phyloP scores from a whole-genome alignment of 2,113 vertebrate species.

The Callithrix jacchus region DNA sequence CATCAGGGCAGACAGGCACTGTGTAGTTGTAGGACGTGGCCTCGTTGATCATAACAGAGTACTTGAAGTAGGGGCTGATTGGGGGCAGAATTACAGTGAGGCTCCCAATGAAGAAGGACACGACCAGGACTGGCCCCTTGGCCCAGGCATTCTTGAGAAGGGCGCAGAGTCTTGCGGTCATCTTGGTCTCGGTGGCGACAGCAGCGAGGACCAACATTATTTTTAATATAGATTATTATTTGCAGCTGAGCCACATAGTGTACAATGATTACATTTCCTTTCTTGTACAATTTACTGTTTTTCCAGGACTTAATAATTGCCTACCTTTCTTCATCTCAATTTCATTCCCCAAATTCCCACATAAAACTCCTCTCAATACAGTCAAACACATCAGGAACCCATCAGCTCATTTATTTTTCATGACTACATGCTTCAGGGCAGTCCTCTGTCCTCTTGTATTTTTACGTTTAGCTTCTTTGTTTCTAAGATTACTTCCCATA shows the following conservation, averaged over 20 bases:
- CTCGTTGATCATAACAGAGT: too few relatives aligned
- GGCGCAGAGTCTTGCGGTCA: too few relatives aligned
- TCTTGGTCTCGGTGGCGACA: too few relatives aligned
- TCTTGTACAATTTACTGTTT: not conserved
- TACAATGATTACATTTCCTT: not conserved
- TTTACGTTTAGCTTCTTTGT: not conserved
- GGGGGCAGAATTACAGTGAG: too few relatives aligned
- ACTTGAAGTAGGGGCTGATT: too few relatives aligned
- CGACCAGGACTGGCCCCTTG: too few relatives aligned
- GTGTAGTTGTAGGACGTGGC: not conserved
- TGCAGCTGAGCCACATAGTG: not conserved
- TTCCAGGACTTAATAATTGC: not conserved
- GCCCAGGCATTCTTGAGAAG: too few relatives aligned
- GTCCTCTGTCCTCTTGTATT: not conserved
- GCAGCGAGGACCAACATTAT: not conserved
- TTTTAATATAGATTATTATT: not conserved
- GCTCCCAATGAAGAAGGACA: too few relatives aligned
- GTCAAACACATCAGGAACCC: not conserved
- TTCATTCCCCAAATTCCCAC: not conserved
- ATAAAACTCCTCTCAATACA: not conserved
- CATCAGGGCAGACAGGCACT: conserved; percentile 92
- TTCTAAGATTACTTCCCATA: not conserved
- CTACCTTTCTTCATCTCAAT: not conserved
- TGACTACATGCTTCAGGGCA: not conserved
- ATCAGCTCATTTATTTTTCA: not conserved